Base-by-base conservation (phyloP, 2,113 vertebrate genomes). In the Dinomys branickii region DNA sequence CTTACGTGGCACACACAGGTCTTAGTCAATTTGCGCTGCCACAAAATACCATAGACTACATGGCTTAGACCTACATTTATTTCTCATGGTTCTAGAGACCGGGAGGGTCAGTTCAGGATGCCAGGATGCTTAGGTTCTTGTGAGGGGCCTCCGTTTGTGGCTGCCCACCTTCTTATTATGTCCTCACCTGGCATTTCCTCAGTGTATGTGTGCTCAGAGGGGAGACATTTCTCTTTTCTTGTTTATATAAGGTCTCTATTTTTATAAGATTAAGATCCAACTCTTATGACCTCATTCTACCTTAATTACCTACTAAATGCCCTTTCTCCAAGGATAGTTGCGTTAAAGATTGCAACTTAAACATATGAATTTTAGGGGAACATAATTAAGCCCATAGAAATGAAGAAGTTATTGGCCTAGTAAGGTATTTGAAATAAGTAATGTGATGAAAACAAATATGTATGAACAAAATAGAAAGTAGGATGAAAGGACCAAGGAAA, bases 231-330 rank as follows among this genome's bases (percentile, higher is more conserved):
- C 22, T 88, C 52, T 88, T 24, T 77, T 73, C 38, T 33, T 90
- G 20, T 78, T 84, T 38, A 85, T 92, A 85, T 50, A 84, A 87
- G 30, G 22, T 63, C 26, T 20, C 8, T 4, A 59, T 4, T 65
- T 41, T 56, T 63, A 52, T 85, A 44, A 35, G 14, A 61, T 78
- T 87, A 85, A 19, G 13, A 63, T 14, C n/a, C 30, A 82, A 85
- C 8, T 13, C 6, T 84, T 65, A 73, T 56, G 56, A 92, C 8
- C 16, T 80, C 22, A 94, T 80, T 92, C 85, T 84, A 82, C 33
- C 33, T 96, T 95, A 94, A 81, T n/a, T 89, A 65, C 2, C n/a
- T 71, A 22, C 85, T 89, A 81, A 92, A 81, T 85, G 30, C 38
- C 81, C 6, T 63, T 56, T 85, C 28, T 84, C n/a, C 20, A 78